Percentiles rank a stretch among this genome's conserved stretches.
These are phyloP conservation scores for Propithecus coquereli DNA, from an alignment of 2,113 vertebrate genomes.

Conservation along the genomic window DNA sequence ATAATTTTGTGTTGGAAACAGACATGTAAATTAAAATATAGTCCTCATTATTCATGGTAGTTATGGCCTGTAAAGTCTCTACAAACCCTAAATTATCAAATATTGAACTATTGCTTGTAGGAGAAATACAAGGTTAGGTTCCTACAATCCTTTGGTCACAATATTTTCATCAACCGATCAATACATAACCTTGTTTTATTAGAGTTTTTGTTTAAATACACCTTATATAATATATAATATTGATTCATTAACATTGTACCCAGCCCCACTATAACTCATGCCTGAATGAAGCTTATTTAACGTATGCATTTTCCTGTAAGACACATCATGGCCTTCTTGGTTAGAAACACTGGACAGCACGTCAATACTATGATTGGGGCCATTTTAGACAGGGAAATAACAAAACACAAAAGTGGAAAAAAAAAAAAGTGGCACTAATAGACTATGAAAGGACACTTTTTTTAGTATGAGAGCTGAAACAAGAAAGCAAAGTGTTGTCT, in stretches of 20 bases:
- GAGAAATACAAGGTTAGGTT: not conserved
- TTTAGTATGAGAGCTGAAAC: not conserved
- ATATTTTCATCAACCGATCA: not conserved
- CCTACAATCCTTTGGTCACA: not conserved
- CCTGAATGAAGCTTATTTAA: not conserved
- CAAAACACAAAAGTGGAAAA: not conserved
- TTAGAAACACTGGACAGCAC: not conserved
- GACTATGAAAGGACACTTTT: not conserved
- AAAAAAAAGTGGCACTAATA: not conserved
- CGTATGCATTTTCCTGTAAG: not conserved
- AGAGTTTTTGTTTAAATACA: slow-evolving; percentile 4
- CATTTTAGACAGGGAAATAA: not conserved
- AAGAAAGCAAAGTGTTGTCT: not conserved
- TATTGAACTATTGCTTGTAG: not conserved
- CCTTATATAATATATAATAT: not conserved
- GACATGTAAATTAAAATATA: not conserved
- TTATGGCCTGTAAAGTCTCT: not conserved
- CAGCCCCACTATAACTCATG: not conserved
- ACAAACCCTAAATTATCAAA: not conserved
- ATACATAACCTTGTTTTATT: not conserved
- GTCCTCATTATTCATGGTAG: not conserved
- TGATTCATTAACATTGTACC: not conserved
- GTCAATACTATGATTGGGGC: not conserved
- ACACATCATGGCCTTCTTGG: not conserved
- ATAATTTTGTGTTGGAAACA: not conserved